phyloP scores from a whole-genome alignment of 2,113 vertebrate species.

The Pterocles orientalis region DNA sequence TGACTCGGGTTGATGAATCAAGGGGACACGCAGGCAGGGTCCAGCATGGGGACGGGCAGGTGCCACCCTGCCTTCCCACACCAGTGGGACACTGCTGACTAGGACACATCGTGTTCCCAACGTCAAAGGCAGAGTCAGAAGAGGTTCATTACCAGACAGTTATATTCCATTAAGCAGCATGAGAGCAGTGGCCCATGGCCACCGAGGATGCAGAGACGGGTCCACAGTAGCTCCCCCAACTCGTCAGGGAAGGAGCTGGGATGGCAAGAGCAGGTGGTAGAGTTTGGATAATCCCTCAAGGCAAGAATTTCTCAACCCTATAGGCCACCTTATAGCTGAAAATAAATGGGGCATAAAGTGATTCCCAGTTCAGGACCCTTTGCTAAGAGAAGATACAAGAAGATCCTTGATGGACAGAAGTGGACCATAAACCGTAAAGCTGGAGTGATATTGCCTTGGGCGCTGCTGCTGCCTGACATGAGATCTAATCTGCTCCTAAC shows the following conservation, averaged over 20 bases:
- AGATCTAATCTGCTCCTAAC: background rate
- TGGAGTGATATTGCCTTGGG: rapidly evolving
- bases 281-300: background rate
- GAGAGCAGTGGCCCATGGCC: rapidly evolving
- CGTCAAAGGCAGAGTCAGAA: rapidly evolving
- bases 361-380: background rate
- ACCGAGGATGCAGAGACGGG: rapidly evolving
- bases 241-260: too few species aligned
- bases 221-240: rapidly evolving
- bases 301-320: background rate
- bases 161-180: rapidly evolving
- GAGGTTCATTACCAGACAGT: rapidly evolving
- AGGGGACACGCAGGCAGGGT: background rate
- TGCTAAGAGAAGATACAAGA: background rate
- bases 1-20: rapidly evolving
- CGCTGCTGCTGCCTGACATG: background rate
- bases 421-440: background rate
- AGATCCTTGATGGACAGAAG: rapidly evolving
- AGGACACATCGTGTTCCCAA: rapidly evolving
- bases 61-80: rapidly evolving
- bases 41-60: rapidly evolving
- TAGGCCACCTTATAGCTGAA: background rate
- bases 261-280: too few species aligned
- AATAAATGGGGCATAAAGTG: background rate
- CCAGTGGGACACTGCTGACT: rapidly evolving